Conservation (phyloP, 2,113 vertebrate species). For the Leptosomus discolor region DNA sequence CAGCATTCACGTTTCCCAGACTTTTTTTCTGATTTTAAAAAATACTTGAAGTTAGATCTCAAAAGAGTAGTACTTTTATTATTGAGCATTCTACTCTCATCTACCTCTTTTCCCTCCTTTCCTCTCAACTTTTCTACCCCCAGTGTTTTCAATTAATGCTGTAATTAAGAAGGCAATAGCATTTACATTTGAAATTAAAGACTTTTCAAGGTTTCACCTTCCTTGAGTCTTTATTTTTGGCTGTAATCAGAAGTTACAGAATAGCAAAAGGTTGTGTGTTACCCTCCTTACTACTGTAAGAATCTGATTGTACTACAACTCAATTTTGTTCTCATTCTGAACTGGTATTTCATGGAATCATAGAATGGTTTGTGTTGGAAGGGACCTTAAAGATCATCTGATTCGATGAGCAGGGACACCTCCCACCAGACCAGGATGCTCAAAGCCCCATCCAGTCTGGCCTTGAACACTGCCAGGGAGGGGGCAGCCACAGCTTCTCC, state of each 20-base stretch:
- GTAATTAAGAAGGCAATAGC: background rate
- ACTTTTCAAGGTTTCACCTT: background rate
- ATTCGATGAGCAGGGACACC: too few relatives aligned
- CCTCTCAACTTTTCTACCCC: accelerated
- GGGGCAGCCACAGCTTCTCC: too few relatives aligned
- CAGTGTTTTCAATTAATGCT: background rate
- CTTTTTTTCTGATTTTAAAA: background rate
- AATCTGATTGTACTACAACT: background rate
- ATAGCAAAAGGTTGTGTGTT: background rate
- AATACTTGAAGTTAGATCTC: background rate
- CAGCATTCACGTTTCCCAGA: background rate
- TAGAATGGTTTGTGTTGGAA: too few relatives aligned
- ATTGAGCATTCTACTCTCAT: background rate
- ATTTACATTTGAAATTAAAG: background rate
- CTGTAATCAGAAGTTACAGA: background rate
- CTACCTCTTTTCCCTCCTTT: background rate
- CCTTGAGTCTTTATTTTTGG: background rate
- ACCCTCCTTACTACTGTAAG: background rate
- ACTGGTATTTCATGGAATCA: background rate
- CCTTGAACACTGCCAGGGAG: too few relatives aligned
- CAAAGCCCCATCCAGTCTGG: too few relatives aligned
- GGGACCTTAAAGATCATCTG: too few relatives aligned
- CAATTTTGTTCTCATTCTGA: background rate
- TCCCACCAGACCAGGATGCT: too few relatives aligned
- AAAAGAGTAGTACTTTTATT: background rate